phyloP scores from a whole-genome alignment of 1,140 invertebrate species.

The Lethocerus indicus region DNA sequence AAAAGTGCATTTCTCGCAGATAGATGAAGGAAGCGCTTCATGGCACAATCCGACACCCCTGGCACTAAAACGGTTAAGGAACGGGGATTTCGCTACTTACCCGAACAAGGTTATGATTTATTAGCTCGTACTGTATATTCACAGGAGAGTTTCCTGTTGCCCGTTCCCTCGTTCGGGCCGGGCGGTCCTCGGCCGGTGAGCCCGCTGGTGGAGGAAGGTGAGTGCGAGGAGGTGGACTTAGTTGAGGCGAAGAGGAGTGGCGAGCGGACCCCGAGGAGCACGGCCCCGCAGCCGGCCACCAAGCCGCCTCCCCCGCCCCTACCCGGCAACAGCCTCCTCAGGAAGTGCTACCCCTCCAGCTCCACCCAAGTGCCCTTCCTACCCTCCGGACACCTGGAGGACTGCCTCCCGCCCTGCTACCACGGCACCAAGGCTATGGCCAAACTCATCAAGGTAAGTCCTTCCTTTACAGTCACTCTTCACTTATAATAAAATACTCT shows the following conservation, averaged over 20 bases:
- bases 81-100: no score
- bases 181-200: constrained; percentile 24
- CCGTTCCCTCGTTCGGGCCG: constrained; percentile 23
- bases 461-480: no score
- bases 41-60: no score
- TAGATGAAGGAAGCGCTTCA: no score
- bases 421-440: constrained; percentile 34
- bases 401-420: constrained; percentile 36
- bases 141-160: constrained; percentile 23
- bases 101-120: no score
- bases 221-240: constrained; percentile 22
- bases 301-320: not conserved
- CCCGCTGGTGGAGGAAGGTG: constrained; percentile 21
- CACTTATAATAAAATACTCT: no score
- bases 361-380: constrained; percentile 20
- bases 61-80: no score
- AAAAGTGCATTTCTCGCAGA: no score
- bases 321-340: constrained; percentile 7
- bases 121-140: no score
- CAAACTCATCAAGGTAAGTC: constrained; percentile 34
- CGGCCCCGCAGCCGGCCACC: constrained; percentile 1
- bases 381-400: constrained; percentile 23
- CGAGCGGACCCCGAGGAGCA: constrained; percentile 9
- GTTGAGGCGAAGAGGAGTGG: constrained; percentile 18
- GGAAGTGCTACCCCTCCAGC: constrained; percentile 24